These are phyloP conservation scores for Zeuzera pyrina DNA, from an alignment of 2,888 invertebrate species.

Conservation along the genomic window DNA sequence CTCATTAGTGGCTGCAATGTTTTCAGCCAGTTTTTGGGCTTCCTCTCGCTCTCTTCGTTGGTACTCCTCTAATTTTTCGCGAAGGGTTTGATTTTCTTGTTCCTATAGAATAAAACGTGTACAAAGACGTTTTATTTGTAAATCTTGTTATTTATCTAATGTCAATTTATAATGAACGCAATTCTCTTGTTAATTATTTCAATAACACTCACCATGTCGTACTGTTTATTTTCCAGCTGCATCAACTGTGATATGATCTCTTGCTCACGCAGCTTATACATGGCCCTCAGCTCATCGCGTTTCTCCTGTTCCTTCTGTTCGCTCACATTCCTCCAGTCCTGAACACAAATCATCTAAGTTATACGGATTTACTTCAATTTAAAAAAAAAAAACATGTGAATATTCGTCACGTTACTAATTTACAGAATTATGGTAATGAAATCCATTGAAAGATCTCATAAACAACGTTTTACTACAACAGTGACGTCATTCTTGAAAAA, in stretches of 20 bases:
- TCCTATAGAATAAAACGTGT: conserved; percentile 49
- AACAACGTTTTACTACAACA: no score
- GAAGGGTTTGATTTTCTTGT: conserved; percentile 72
- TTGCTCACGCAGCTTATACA: conserved; percentile 63
- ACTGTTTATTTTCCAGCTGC: conserved; percentile 73
- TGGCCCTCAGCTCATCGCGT: conserved; percentile 51
- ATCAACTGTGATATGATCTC: conserved; percentile 72
- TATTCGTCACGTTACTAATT: no score
- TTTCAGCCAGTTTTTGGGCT: conserved; percentile 39
- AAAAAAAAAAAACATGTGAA: not conserved
- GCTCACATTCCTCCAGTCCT: conserved; percentile 67
- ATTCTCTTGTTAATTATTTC: no score
- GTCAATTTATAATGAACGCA: no score
- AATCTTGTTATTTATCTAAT: no score
- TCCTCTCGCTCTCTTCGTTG: conserved; percentile 61
- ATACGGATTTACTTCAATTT: not conserved
- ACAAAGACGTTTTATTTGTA: not conserved
- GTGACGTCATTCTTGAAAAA: no score
- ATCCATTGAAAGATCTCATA: no score
- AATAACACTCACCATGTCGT: conserved; percentile 71
- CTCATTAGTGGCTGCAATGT: conserved; percentile 22
- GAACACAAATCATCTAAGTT: conserved; percentile 2
- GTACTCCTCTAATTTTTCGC: conserved; percentile 70
- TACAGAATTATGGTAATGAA: no score
- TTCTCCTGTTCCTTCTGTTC: conserved; percentile 47